Percentiles rank a stretch among this genome's conserved stretches.
phyloP scores from a whole-genome alignment of 2,113 vertebrate species.

The Gorsachius goisagi region DNA sequence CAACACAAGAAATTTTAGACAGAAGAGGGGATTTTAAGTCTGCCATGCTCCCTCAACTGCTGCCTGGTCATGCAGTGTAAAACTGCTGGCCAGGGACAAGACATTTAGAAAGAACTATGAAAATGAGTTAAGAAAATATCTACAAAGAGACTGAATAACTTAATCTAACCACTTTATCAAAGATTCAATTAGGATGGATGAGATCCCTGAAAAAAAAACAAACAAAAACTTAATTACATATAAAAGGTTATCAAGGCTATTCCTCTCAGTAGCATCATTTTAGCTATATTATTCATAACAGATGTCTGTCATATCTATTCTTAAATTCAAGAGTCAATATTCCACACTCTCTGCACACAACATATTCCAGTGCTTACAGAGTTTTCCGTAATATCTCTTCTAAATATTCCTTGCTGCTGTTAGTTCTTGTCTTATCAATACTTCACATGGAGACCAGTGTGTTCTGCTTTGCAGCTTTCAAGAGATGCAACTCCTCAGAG shows the following conservation, averaged over 20 bases:
- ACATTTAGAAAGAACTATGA: background rate
- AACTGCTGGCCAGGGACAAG: background rate
- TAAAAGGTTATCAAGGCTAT: background rate
- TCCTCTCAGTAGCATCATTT: background rate
- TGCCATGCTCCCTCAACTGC: background rate
- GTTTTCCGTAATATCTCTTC: background rate
- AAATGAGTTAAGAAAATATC: background rate
- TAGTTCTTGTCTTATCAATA: background rate
- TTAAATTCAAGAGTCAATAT: background rate
- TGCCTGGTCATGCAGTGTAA: background rate
- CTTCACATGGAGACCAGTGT: background rate
- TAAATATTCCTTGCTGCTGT: background rate
- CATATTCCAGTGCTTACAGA: background rate
- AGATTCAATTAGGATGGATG: background rate
- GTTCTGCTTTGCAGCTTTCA: background rate
- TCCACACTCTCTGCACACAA: background rate
- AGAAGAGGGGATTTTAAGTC: background rate
- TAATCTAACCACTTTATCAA: background rate
- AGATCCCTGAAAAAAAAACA: conserved; percentile 7
- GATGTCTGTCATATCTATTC: background rate
- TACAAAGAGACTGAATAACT: background rate
- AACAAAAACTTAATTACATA: conserved; percentile 2
- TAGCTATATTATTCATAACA: background rate
- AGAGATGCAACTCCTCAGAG: background rate
- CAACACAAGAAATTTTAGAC: background rate